Base-by-base conservation (phyloP, 2,888 invertebrate species). In the Troides oblongomaculatus region DNA sequence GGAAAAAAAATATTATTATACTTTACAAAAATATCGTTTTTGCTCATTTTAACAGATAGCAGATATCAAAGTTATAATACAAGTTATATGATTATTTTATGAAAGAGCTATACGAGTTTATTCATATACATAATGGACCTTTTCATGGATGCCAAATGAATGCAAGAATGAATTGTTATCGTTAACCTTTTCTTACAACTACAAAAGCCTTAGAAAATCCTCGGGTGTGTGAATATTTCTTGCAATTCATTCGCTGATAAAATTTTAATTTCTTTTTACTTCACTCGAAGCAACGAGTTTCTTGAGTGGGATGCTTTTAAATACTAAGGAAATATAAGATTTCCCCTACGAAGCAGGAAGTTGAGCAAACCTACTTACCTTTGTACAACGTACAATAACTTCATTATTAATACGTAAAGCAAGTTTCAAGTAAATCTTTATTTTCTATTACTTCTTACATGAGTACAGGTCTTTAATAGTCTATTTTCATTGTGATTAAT, bases 201-300 rank as follows among this genome's bases (percentile, higher is more conserved):
- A 70, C 64, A 67, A 70, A 67, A 64, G 67, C 64, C 57, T 61
- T 64, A 57, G 63, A 67, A 67, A 66, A 61, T 57, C 36, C 36
- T 60, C 56, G 61, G 46, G 64, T 57, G 30, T 70, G 63, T 66
- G 66, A 62, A 64, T 56, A 64, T 67, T 66, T 67, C 61, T 61
- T 61, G 66, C 70, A 67, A 70, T 70, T 70, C 67, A 70, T 67
- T 70, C 67, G 21, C 30, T 61, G 66, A 67, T 67, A 70, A 63
- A 50, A 50, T 21, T 14, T 60, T 17, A 64, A 56, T 68, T 64
- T 56, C 62, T 57, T 46, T 46, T 14, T 14, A 46, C 67, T 64
- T 61, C 43, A 30, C 56, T 61, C 43, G 56, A 43, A 60, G 43
- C 56, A 46, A 63, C 12, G 59, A 59, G 56, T 17, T 53, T 66